Evolutionary conservation across 23 tunicate genomes (phyloP), one percentile per base, ranked within the genome.

Genomic region (Trididemnum clinides): DNA sequence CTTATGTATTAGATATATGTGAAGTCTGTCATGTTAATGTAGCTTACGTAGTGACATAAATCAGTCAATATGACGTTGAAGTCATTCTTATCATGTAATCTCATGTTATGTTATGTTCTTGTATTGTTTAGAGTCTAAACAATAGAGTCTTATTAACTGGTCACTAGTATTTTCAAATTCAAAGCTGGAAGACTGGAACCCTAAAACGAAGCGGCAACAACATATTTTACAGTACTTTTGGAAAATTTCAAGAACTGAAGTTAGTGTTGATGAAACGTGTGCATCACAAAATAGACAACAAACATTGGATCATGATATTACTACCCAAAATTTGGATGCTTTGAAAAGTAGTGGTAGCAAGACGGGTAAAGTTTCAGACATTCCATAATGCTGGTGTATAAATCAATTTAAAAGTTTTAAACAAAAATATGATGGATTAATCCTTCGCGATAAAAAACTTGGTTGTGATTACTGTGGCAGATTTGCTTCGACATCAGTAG

Each of bases 381-480:
- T 85, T 57, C 89, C 89, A 33, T 84, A 85, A 51, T 85, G 89
- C 51, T 85, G 89, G 89, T 77, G 57, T 57, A 85, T 57, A 37
- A 85, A 74, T 28, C 84, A 85, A 57, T 77, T 26, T 57, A 62
- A 75, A 69, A 49, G 26, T 25, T 85, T 85, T 36, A 75, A 74
- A 33, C 34, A 76, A 85, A 85, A 85, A 59, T 85, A 85, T 85
- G 89, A 85, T 76, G 84, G 84, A 15, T 85, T 85, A 29, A 77
- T 76, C 39, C 51, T 76, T 57, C 72, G 22, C 34, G 32, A 57
- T 28, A 85, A 77, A 62, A 85, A 33, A 77, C 84, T 85, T 76
- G 89, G 83, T 77, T 85, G 89, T 51, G 89, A 77, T 51, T 37
- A 51, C 72, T 85, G 89, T 85, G 84, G 62, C 51, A 77, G 50